Conservation (phyloP, 2,888 invertebrate genomes). For the Steromphala cineraria region DNA sequence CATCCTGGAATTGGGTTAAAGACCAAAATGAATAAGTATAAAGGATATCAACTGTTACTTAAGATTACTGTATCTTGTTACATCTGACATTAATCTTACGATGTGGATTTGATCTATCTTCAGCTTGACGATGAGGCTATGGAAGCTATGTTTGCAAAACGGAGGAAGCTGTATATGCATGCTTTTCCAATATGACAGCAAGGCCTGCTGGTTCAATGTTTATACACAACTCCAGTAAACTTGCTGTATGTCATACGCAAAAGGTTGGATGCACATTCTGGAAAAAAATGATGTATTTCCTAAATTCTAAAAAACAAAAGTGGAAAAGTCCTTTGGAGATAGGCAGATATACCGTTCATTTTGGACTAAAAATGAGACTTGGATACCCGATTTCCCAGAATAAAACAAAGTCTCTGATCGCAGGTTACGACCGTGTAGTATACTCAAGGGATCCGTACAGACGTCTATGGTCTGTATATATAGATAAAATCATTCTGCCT, state of each 20-base stretch:
- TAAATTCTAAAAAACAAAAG: not conserved
- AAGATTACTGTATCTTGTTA: no score
- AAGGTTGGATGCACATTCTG: conserved; percentile 16
- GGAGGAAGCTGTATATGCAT: not conserved
- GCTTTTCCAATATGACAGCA: not conserved
- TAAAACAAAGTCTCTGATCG: not conserved
- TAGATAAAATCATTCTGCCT: conserved; percentile 36
- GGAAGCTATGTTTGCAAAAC: not conserved
- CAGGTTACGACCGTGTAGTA: conserved; percentile 8
- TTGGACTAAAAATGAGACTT: not conserved
- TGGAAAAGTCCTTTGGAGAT: not conserved
- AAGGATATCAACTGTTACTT: no score
- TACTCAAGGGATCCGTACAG: conserved; percentile 31
- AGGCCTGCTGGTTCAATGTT: not conserved
- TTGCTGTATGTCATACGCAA: not conserved
- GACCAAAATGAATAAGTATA: no score
- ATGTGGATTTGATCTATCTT: no score
- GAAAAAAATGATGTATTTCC: not conserved
- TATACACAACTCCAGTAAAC: not conserved
- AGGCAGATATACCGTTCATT: not conserved
- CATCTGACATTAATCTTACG: no score
- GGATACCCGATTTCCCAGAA: not conserved
- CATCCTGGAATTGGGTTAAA: no score
- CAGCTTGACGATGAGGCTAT: not conserved
- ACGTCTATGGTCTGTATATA: conserved; percentile 31